Evolutionary conservation across 2,113 vertebrate genomes (phyloP).

Genomic region (Xiphorhynchus elegans): DNA sequence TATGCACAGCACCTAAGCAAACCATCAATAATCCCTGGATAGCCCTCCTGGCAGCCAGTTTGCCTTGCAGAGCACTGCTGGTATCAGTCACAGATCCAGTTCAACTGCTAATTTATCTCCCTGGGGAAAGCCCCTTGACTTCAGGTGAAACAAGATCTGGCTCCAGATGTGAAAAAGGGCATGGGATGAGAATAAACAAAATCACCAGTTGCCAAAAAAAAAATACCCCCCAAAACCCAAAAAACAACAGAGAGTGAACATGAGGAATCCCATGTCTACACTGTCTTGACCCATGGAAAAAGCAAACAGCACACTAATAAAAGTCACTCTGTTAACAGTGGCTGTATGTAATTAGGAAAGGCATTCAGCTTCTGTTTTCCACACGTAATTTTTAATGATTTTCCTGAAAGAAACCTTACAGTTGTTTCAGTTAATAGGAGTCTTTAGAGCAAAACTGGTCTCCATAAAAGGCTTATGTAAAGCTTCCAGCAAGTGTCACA

Average conservation of each 20-base stretch:
- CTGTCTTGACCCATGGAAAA: not conserved
- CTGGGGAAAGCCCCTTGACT: not conserved
- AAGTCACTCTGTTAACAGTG: not conserved
- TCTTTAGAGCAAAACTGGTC: constrained; percentile 37
- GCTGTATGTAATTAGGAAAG: constrained; percentile 17
- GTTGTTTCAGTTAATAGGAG: constrained; percentile 16
- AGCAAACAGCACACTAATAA: not conserved
- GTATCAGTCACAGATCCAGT: not conserved
- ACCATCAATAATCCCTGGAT: not conserved
- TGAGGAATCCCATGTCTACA: not conserved
- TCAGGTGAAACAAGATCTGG: not conserved
- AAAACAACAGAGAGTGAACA: not conserved
- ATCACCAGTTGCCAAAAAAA: not conserved
- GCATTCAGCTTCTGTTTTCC: constrained; percentile 10
- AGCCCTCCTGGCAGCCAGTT: not conserved
- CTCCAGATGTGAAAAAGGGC: constrained; percentile 2
- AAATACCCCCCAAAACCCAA: not conserved
- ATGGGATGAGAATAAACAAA: constrained; percentile 6
- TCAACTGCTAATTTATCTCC: not conserved
- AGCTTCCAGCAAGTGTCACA: constrained; percentile 6
- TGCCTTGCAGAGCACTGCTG: not conserved
- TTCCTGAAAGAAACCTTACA: constrained; percentile 30
- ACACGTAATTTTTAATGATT: constrained; percentile 21
- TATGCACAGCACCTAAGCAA: not conserved
- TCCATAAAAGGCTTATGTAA: constrained; percentile 10